phyloP scores from a whole-genome alignment of 1,140 invertebrate genomes.

The Zaprionus tsacasi region DNA sequence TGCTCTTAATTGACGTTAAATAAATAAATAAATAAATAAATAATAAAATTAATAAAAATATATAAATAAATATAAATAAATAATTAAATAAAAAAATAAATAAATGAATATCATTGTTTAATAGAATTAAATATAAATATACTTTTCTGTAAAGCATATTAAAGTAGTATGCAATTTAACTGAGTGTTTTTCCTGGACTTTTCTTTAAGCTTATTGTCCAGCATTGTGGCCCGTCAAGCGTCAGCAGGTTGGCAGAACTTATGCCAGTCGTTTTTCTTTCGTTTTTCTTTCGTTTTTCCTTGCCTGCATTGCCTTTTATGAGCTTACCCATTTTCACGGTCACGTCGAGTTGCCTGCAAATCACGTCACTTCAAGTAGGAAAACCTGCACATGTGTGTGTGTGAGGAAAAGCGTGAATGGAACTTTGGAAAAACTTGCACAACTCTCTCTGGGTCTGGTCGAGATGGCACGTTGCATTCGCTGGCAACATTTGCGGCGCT shows the following conservation, averaged over 20 bases:
- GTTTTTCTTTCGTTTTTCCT: slow-evolving; percentile 8
- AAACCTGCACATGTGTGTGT: not conserved
- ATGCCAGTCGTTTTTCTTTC: not conserved
- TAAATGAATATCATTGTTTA: no score
- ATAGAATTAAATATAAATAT: no score
- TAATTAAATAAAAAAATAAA: no score
- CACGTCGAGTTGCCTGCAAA: slow-evolving; percentile 70
- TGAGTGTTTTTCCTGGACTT: not conserved
- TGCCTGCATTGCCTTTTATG: slow-evolving; percentile 26
- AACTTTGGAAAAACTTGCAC: slow-evolving; percentile 53
- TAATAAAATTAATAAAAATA: no score
- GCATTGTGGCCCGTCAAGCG: not conserved
- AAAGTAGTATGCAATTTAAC: not conserved
- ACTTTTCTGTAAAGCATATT: no score
- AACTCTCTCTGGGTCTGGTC: slow-evolving; percentile 57
- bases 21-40: no score
- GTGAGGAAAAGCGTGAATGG: not conserved
- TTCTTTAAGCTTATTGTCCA: not conserved
- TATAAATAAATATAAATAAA: no score
- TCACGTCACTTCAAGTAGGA: slow-evolving; percentile 58
- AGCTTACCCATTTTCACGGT: slow-evolving; percentile 66
- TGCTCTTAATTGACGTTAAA: no score
- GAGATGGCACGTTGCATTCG: slow-evolving; percentile 59
- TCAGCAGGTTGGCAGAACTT: not conserved
- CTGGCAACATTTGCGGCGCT: slow-evolving; percentile 63